Percentiles rank a stretch among this genome's conserved stretches.
Conservation (phyloP, 2,888 invertebrate species). For the Tiphia femorata region DNA sequence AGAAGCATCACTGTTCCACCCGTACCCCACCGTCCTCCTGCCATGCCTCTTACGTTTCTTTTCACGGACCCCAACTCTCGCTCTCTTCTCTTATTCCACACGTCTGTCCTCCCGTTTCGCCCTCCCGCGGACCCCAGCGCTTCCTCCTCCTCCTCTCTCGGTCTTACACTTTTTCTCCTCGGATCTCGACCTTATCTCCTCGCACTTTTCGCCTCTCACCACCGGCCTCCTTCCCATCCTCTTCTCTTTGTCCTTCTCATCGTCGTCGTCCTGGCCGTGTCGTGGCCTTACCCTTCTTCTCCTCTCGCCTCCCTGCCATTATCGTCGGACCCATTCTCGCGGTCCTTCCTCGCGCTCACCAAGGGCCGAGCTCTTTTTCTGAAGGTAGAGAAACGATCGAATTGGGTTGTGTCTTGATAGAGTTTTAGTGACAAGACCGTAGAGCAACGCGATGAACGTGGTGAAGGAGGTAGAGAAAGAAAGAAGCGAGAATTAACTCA, state of each 20-base stretch:
- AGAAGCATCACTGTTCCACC: conserved; percentile 14
- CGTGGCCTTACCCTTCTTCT: neutral
- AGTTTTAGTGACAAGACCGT: no score
- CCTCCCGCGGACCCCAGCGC: conserved; percentile 4
- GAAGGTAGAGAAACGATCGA: conserved; percentile 48
- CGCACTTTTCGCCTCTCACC: conserved; percentile 17
- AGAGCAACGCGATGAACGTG: no score
- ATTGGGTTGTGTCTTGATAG: no score
- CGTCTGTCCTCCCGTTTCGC: conserved; percentile 10
- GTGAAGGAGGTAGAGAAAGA: no score
- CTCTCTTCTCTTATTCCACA: no score
- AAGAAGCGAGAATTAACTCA: no score
- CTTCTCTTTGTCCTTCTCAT: conserved; percentile 25
- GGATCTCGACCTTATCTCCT: conserved; percentile 6
- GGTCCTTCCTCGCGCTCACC: conserved; percentile 32
- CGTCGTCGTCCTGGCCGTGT: conserved; percentile 15
- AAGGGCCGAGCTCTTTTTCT: conserved; percentile 38
- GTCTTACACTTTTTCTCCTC: conserved; percentile 35
- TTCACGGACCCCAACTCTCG: no score
- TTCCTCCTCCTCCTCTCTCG: conserved; percentile 35
- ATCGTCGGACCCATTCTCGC: conserved; percentile 6
- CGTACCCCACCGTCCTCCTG: no score
- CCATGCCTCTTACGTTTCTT: no score
- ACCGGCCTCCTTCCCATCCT: conserved; percentile 19
- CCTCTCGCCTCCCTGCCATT: conserved; percentile 10